Evolutionary conservation across 2,797 vertebrate species (phyloP), one percentile per base, ranked within the genome.

Genomic region (Sebastolobus alascanus): DNA sequence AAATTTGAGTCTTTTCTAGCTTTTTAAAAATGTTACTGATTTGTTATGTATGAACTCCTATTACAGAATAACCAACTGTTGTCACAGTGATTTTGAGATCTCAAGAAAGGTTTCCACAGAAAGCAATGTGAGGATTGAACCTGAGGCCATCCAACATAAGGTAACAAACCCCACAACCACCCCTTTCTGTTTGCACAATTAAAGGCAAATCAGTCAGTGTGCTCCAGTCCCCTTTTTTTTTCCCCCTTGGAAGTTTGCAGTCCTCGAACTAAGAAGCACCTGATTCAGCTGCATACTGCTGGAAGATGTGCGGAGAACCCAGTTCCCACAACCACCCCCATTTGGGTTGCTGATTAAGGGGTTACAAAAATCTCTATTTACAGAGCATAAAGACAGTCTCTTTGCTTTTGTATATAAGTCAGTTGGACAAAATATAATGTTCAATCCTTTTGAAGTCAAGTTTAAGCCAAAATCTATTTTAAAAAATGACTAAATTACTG

Each of bases 171-270:
- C 43, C 43, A 50, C 43, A 50, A 50, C 43, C 16, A 50, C 43
- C 43, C 0, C 0, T 0, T 8, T n/a, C 31, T 35, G 59, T 61
- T n/a, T 61, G 59, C 18, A 35, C 31, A 61, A 33, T 61, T 11
- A n/a, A n/a, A 1, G 18, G 59, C 2, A n/a, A 61, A 61, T 1
- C 31, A 18, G 16, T 50, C 43, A 50, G 43, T 0, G 16, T 16
- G 43, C 43, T 50, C 7, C 18, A 18, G 3, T 50, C 16, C 1
- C 43, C 16, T 16, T 8, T 50, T 50, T 50, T 50, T 18, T 16
- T 46, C 7, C 31, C 31, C 31, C 31, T 31, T 31, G 31, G 5
- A 4, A 5, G 31, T 31, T 31, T 31, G 43, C 3, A 6, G 40
- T 16, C 3, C 40, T 46, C 43, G 43, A 50, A 50, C 43, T 50